A percentile compares a stretch with the other conserved stretches of the same genome.
Evolutionary conservation across 2,113 vertebrate species (phyloP).

Genomic region (Amblyopsis rosae): DNA sequence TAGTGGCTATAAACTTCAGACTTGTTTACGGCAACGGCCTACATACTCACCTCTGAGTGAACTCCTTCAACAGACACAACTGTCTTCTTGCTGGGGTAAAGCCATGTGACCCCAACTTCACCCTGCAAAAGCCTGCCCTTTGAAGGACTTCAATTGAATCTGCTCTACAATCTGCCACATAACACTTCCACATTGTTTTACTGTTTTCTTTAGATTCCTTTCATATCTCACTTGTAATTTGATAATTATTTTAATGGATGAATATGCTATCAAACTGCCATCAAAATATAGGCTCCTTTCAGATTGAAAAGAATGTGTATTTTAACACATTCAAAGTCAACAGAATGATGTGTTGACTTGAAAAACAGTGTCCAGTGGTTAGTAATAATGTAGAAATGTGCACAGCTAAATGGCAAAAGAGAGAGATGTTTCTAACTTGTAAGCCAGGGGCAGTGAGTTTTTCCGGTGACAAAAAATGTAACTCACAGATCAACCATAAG

Average conservation of each 20-base stretch:
- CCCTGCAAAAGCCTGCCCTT: conserved; percentile 43
- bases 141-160: conserved; percentile 28
- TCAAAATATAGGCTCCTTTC: too few relatives aligned
- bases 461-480: not conserved
- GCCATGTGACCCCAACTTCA: conserved; percentile 70
- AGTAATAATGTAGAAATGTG: too few relatives aligned
- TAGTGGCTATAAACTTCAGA: conserved; percentile 78
- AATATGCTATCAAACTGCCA: too few relatives aligned
- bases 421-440: too few relatives aligned
- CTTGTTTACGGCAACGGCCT: conserved; percentile 79
- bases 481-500: not conserved
- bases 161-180: not conserved
- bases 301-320: too few relatives aligned
- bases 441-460: too few relatives aligned
- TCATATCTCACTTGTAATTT: not conserved
- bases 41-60: conserved; percentile 81
- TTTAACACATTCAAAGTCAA: too few relatives aligned
- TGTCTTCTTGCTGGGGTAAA: conserved; percentile 31
- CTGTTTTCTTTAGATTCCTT: not conserved
- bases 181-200: not conserved
- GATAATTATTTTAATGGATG: too few relatives aligned
- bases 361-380: too few relatives aligned
- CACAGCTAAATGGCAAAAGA: too few relatives aligned
- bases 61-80: conserved; percentile 73
- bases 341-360: too few relatives aligned